Evolutionary conservation across 2,113 vertebrate genomes (phyloP).

Genomic region (Pungitius pungitius): DNA sequence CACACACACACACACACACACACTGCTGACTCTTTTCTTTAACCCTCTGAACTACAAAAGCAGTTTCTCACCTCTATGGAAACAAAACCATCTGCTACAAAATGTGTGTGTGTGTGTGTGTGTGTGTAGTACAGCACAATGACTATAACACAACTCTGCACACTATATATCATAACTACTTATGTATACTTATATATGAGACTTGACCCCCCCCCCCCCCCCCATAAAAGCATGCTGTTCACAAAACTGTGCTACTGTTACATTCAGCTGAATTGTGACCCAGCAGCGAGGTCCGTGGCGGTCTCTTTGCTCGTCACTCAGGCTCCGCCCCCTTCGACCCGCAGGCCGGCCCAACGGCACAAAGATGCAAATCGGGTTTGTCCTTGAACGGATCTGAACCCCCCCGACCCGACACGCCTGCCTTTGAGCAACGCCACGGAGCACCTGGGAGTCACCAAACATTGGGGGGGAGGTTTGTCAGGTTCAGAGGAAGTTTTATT

Average conservation of each 20-base stretch:
- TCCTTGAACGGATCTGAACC: not conserved
- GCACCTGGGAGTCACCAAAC: conserved; percentile 37
- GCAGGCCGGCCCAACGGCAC: conserved; percentile 28
- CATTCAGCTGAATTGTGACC: conserved; percentile 11
- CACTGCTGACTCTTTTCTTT: conserved; percentile 11
- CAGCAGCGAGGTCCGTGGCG: conserved; percentile 10
- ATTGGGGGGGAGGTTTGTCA: conserved; percentile 9
- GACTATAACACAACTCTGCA: too few species aligned
- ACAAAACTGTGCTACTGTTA: not conserved
- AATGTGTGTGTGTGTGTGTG: too few species aligned
- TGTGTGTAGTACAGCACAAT: too few species aligned
- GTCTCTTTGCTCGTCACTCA: conserved; percentile 35
- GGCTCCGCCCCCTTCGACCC: not conserved
- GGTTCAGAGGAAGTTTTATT: conserved; percentile 52
- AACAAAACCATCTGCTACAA: too few species aligned
- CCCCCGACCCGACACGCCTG: not conserved
- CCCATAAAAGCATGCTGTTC: not conserved
- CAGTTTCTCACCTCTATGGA: not conserved
- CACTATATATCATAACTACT: too few species aligned
- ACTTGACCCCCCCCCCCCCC: not conserved
- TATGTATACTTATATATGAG: too few species aligned
- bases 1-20: too few species aligned
- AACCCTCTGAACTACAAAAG: not conserved
- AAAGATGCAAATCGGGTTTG: conserved; percentile 54
- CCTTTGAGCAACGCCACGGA: not conserved